These are phyloP conservation scores for Tauraco erythrolophus DNA, from an alignment of 2,113 vertebrate species.

Conservation along the genomic window DNA sequence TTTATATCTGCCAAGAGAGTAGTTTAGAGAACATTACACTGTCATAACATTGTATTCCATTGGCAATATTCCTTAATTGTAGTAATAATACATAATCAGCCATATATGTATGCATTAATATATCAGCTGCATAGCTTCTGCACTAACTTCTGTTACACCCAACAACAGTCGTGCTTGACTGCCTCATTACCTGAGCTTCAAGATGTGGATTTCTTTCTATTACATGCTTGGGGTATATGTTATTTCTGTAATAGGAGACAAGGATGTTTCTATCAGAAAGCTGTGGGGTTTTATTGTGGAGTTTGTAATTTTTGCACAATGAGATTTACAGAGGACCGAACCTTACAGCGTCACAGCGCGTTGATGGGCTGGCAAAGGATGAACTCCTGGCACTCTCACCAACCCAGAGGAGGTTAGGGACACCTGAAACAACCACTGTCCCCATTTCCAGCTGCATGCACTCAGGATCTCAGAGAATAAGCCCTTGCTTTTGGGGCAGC, in stretches of 20 bases:
- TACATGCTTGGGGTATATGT: background rate
- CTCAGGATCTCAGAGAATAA: background rate
- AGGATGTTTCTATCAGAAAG: background rate
- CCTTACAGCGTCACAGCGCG: rapidly evolving
- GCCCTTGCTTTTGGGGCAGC: background rate
- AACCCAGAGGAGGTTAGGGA: background rate
- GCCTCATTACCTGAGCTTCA: background rate
- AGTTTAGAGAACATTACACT: slow-evolving; percentile 57
- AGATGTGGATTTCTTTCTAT: background rate
- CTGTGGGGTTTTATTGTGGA: background rate
- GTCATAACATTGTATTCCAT: slow-evolving; percentile 58
- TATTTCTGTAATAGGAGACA: background rate
- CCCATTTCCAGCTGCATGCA: background rate
- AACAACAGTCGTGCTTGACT: background rate
- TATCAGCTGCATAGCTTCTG: background rate
- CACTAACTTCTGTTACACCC: background rate
- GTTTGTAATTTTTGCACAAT: background rate
- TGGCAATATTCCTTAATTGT: slow-evolving; percentile 54
- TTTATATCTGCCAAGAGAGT: slow-evolving; percentile 49
- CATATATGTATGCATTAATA: slow-evolving; percentile 3
- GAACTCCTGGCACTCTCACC: background rate
- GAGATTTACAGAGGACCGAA: background rate
- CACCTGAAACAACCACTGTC: background rate
- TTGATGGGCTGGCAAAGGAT: background rate
- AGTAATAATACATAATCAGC: slow-evolving; percentile 64